Percentiles rank a stretch among this genome's conserved stretches.
These are phyloP conservation scores for Drosophila heteroneura DNA, from an alignment of 2,888 invertebrate genomes.

Conservation along the genomic window DNA sequence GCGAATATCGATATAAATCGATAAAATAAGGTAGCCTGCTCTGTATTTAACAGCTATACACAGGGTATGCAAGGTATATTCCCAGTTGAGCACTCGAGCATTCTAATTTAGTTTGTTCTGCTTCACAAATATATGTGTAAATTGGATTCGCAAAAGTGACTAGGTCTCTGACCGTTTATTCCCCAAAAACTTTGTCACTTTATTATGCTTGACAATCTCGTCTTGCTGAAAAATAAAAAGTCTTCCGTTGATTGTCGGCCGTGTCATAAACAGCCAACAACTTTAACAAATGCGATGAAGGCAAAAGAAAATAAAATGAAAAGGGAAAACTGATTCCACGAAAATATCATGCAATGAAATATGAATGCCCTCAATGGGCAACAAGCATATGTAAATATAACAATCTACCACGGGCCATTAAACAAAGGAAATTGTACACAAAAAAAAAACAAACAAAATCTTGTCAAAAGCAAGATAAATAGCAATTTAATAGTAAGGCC, in stretches of 20 bases:
- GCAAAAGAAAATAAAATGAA: background rate
- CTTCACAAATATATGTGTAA: background rate
- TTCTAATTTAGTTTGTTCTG: background rate
- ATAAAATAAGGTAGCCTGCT: background rate
- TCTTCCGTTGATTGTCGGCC: slow-evolving; percentile 24
- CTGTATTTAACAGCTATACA: background rate
- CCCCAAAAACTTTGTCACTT: slow-evolving; percentile 11
- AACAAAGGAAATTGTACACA: slow-evolving; percentile 19
- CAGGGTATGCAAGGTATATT: background rate
- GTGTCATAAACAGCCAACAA: slow-evolving; percentile 20
- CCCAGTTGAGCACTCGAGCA: background rate
- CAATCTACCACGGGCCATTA: slow-evolving; percentile 56
- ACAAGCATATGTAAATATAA: slow-evolving; percentile 65
- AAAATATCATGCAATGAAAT: slow-evolving; percentile 30
- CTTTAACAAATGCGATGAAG: background rate
- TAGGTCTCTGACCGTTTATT: background rate
- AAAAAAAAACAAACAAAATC: slow-evolving; percentile 9
- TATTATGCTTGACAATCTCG: background rate
- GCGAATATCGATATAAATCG: background rate
- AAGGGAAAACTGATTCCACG: slow-evolving; percentile 8
- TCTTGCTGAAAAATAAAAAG: slow-evolving; percentile 24
- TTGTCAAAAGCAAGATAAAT: slow-evolving; percentile 63
- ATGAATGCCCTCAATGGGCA: slow-evolving; percentile 60
- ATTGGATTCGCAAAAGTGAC: background rate
- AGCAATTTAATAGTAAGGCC: slow-evolving; percentile 60